These are phyloP conservation scores for Astyanax mexicanus DNA, from an alignment of 2,797 vertebrate species.

Conservation along the genomic window DNA sequence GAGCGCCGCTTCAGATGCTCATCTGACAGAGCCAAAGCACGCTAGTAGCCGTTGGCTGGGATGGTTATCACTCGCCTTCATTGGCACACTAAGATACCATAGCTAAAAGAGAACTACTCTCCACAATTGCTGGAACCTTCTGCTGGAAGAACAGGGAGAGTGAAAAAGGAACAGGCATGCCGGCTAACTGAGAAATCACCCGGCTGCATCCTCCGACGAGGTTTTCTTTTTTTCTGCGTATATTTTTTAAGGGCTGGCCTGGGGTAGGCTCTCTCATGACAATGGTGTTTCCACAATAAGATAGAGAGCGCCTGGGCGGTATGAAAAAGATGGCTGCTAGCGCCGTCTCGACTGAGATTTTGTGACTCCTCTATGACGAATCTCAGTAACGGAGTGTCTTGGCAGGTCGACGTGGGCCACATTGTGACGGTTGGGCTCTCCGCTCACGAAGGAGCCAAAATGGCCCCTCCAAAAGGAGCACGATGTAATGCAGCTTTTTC, in stretches of 20 bases:
- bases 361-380: constrained; percentile 79
- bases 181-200: constrained; percentile 60
- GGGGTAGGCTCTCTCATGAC: constrained; percentile 66
- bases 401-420: constrained; percentile 72
- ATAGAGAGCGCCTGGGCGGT: constrained; percentile 64
- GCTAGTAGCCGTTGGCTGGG: constrained; percentile 67
- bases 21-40: constrained; percentile 62
- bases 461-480: constrained; percentile 70
- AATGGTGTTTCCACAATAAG: constrained; percentile 72
- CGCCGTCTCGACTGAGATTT: constrained; percentile 74
- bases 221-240: constrained; percentile 12
- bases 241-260: constrained; percentile 62
- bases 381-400: constrained; percentile 76
- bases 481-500: constrained; percentile 82
- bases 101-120: constrained; percentile 64
- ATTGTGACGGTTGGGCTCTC: constrained; percentile 59
- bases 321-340: constrained; percentile 67
- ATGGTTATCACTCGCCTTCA: constrained; percentile 69
- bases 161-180: constrained; percentile 61
- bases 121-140: constrained; percentile 65
- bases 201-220: constrained; percentile 20
- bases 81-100: constrained; percentile 65
- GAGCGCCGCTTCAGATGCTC: constrained; percentile 65
- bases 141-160: constrained; percentile 50
- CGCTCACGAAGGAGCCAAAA: constrained; percentile 47